Evolutionary conservation across 2,888 invertebrate species (phyloP).

Genomic region (Cybosia mesomella): DNA sequence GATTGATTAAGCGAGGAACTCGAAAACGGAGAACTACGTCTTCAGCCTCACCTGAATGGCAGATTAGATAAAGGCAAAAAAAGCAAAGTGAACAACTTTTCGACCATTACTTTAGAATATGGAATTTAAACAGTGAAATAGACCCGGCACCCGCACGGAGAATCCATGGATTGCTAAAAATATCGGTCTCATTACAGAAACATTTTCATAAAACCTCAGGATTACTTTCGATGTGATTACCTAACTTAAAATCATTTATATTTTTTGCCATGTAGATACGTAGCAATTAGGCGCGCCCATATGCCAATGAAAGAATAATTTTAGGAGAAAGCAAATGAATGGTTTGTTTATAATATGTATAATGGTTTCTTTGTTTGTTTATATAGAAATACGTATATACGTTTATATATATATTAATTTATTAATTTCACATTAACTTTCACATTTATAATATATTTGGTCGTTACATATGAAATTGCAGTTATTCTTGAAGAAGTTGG

Average conservation of each 20-base stretch:
- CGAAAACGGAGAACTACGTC: background rate
- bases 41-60: background rate
- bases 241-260: background rate
- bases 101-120: background rate
- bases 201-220: background rate
- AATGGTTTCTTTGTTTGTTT: no score
- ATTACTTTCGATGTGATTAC: background rate
- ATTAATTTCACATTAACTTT: no score
- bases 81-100: background rate
- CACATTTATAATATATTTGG: no score
- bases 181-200: background rate
- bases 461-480: no score
- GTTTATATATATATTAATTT: no score
- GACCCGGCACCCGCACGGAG: no score
- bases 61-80: background rate
- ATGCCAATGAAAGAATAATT: constrained; percentile 47
- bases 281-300: constrained; percentile 51
- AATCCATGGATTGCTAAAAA: no score
- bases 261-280: constrained; percentile 11
- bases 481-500: no score
- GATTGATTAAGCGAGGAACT: constrained; percentile 6
- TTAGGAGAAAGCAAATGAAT: constrained; percentile 22
- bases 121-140: background rate
- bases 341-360: constrained; percentile 47
- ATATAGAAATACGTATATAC: no score